Evolutionary conservation across 2,888 invertebrate species (phyloP).

Genomic region (Melitaea athalia): DNA sequence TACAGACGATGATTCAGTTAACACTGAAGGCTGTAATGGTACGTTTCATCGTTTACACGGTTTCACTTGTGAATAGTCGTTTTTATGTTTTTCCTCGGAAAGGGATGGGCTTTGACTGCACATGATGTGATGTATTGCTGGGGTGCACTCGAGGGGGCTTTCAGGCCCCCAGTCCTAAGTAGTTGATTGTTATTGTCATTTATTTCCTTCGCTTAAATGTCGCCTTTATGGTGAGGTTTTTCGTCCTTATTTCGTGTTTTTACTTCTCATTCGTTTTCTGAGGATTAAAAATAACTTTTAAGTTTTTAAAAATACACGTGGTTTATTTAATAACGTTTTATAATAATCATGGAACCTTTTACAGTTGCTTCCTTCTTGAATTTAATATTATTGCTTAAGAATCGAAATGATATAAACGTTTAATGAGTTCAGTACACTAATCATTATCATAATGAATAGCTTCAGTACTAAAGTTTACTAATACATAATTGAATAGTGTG

Average conservation of each 20-base stretch:
- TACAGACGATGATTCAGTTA: slow-evolving; percentile 8
- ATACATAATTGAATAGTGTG: too few species aligned
- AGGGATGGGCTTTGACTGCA: slow-evolving; percentile 46
- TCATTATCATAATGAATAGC: too few species aligned
- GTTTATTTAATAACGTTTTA: too few species aligned
- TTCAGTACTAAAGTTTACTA: too few species aligned
- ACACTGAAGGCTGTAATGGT: slow-evolving; percentile 19
- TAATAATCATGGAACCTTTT: too few species aligned
- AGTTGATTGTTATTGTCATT: slow-evolving; percentile 48
- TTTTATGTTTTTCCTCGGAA: slow-evolving; percentile 30
- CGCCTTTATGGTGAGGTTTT: slow-evolving; percentile 25
- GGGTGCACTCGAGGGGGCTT: slow-evolving; percentile 46
- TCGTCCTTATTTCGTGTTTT: slow-evolving; percentile 9
- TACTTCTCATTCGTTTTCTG: slow-evolving; percentile 1
- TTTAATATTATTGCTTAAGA: too few species aligned
- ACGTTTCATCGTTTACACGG: slow-evolving; percentile 22
- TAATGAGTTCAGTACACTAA: too few species aligned
- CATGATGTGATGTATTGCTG: slow-evolving; percentile 55
- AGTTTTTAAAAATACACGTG: not conserved
- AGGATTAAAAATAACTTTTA: slow-evolving; percentile 7
- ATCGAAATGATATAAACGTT: too few species aligned
- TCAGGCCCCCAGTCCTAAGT: slow-evolving; percentile 43
- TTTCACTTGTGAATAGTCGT: slow-evolving; percentile 26
- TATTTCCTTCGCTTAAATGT: slow-evolving; percentile 41
- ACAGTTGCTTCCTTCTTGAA: too few species aligned